Percentiles rank a stretch among this genome's conserved stretches.
Conservation (phyloP, 2,797 vertebrate species). For the Coccyzus lansbergi region DNA sequence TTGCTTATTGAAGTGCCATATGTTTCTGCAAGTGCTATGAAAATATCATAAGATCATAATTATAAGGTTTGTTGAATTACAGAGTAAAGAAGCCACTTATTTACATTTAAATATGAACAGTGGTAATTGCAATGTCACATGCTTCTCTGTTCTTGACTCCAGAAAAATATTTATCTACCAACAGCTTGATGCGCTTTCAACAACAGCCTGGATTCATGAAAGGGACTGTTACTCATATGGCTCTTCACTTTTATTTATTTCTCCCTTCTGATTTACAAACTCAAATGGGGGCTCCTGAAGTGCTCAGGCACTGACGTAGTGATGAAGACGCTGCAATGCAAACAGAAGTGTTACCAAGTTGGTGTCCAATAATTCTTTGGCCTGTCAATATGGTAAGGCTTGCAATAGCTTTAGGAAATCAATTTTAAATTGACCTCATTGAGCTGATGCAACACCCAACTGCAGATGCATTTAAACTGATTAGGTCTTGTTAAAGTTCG, state of each 20-base stretch:
- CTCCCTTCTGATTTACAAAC: neutral
- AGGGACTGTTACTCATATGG: neutral
- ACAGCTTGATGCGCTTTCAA: slow-evolving; percentile 46
- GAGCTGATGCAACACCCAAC: neutral
- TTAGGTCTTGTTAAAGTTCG: neutral
- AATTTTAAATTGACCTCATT: slow-evolving; percentile 16
- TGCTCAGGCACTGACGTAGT: neutral
- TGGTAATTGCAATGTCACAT: slow-evolving; percentile 57
- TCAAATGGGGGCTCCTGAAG: neutral
- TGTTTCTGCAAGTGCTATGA: slow-evolving; percentile 62
- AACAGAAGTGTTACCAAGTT: neutral
- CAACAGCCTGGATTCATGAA: slow-evolving; percentile 4
- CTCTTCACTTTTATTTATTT: neutral
- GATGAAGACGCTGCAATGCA: neutral
- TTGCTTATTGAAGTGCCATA: slow-evolving; percentile 65
- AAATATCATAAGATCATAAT: slow-evolving; percentile 71
- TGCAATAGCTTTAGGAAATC: neutral
- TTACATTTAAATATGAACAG: slow-evolving; percentile 69
- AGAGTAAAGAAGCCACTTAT: slow-evolving; percentile 67
- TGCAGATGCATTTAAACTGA: neutral
- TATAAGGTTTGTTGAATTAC: slow-evolving; percentile 71
- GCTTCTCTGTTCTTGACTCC: slow-evolving; percentile 51
- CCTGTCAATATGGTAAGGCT: neutral
- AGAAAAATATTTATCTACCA: slow-evolving; percentile 67
- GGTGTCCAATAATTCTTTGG: neutral